phyloP scores from a whole-genome alignment of 23 tunicate genomes.

The Ascidia mentula region DNA sequence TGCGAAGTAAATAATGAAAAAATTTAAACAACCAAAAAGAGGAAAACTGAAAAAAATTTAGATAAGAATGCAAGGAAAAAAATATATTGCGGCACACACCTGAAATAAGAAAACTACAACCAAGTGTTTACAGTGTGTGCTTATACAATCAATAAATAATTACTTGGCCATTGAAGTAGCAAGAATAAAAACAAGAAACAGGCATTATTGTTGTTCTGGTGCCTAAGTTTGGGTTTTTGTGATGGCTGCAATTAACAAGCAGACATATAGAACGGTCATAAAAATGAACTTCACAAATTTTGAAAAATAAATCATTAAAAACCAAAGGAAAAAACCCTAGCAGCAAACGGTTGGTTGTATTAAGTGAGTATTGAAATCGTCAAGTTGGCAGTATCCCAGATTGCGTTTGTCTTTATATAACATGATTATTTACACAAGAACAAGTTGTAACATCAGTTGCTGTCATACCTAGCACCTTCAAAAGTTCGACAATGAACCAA shows the following conservation, averaged over 20 bases:
- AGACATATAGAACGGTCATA: background rate
- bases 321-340: background rate
- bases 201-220: background rate
- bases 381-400: no score
- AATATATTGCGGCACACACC: slow-evolving; percentile 19
- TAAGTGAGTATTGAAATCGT: background rate
- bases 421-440: slow-evolving; percentile 5
- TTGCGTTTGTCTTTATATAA: background rate
- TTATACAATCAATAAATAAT: slow-evolving; percentile 31
- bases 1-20: slow-evolving; percentile 9
- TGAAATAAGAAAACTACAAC: slow-evolving; percentile 17
- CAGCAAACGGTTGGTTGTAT: background rate
- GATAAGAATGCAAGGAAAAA: background rate
- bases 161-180: slow-evolving; percentile 50
- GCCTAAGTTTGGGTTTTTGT: background rate
- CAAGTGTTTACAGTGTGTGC: slow-evolving; percentile 44
- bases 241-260: background rate
- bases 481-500: background rate
- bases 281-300: slow-evolving; percentile 10
- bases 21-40: slow-evolving; percentile 10
- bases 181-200: slow-evolving; percentile 20
- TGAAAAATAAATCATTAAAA: slow-evolving; percentile 9
- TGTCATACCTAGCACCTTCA: background rate
- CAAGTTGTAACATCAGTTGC: background rate
- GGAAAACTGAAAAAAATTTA: slow-evolving; percentile 6